These are phyloP conservation scores for Petrocephalus sullivani DNA, from an alignment of 2,797 vertebrate species.

Conservation along the genomic window DNA sequence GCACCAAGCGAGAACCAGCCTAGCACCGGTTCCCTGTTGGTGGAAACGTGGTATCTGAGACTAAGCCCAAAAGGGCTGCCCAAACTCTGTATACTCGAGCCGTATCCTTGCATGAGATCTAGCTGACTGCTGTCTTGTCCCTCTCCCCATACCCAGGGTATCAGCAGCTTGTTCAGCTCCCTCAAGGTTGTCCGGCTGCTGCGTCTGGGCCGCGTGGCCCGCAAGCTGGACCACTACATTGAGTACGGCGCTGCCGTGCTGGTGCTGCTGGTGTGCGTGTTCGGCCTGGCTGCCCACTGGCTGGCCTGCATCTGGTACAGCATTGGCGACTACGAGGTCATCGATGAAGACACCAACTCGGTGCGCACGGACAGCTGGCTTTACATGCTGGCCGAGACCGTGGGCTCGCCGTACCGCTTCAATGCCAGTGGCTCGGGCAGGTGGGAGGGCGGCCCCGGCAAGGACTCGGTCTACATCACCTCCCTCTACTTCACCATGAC, in stretches of 20 bases:
- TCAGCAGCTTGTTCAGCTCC: constrained; percentile 97
- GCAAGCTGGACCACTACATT: constrained; percentile 97
- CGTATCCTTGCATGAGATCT: not conserved
- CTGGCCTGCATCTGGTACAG: constrained; percentile 99
- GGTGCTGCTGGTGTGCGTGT: constrained; percentile 93
- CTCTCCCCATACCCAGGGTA: constrained; percentile 68
- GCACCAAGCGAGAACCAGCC: not conserved
- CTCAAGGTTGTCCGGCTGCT: constrained; percentile 93
- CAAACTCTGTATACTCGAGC: not conserved
- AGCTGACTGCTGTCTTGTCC: constrained; percentile 26
- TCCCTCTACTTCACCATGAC: constrained; percentile 98
- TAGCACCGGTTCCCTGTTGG: not conserved
- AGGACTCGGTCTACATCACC: constrained; percentile 96
- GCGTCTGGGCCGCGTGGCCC: constrained; percentile 89
- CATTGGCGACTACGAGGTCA: constrained; percentile 98
- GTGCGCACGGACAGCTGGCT: constrained; percentile 92
- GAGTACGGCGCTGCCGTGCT: constrained; percentile 94
- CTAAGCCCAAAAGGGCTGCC: not conserved
- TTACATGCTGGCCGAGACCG: constrained; percentile 80
- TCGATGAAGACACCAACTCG: constrained; percentile 85
- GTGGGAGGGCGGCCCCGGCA: constrained; percentile 96
- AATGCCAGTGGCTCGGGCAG: constrained; percentile 81
- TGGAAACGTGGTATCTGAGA: not conserved
- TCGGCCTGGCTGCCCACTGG: constrained; percentile 95
- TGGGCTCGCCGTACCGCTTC: constrained; percentile 88